Conservation (phyloP, 2,113 vertebrate genomes). For the Gymnocephalus cernua region DNA sequence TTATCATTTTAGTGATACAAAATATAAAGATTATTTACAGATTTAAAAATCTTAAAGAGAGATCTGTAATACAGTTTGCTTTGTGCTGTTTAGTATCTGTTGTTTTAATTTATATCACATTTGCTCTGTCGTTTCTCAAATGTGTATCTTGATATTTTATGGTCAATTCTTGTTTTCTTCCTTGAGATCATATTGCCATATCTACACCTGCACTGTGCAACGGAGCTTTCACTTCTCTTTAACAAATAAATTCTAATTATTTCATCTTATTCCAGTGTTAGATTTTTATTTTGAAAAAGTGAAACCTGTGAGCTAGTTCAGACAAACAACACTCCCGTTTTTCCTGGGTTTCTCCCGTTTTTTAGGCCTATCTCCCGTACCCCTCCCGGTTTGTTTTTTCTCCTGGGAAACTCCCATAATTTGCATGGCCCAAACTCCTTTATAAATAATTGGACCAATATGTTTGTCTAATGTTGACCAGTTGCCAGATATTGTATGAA, state of each 20-base stretch:
- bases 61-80: slow-evolving; percentile 16
- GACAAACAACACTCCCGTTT: too few relatives aligned
- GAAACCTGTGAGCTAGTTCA: not conserved
- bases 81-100: slow-evolving; percentile 32
- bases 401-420: too few relatives aligned
- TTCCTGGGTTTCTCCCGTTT: too few relatives aligned
- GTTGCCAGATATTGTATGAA: too few relatives aligned
- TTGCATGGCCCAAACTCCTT: too few relatives aligned
- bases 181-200: slow-evolving; percentile 28
- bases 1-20: slow-evolving; percentile 34
- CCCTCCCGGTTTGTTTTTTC: too few relatives aligned
- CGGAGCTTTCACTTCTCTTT: slow-evolving; percentile 40
- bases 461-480: too few relatives aligned
- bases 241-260: slow-evolving; percentile 65
- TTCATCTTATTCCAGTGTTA: not conserved
- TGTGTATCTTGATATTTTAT: slow-evolving; percentile 27
- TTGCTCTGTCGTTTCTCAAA: slow-evolving; percentile 16
- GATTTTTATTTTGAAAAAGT: not conserved
- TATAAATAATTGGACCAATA: too few relatives aligned
- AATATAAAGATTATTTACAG: slow-evolving; percentile 44
- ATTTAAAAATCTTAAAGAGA: slow-evolving; percentile 16
- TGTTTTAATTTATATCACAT: slow-evolving; percentile 49
- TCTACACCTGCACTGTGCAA: slow-evolving; percentile 45
- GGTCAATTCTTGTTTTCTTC: slow-evolving; percentile 29
- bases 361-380: too few relatives aligned